Evolutionary conservation across 1,140 invertebrate species (phyloP), one percentile per base, ranked within the genome.

Genomic region (Caenorhabditis briggsae): DNA sequence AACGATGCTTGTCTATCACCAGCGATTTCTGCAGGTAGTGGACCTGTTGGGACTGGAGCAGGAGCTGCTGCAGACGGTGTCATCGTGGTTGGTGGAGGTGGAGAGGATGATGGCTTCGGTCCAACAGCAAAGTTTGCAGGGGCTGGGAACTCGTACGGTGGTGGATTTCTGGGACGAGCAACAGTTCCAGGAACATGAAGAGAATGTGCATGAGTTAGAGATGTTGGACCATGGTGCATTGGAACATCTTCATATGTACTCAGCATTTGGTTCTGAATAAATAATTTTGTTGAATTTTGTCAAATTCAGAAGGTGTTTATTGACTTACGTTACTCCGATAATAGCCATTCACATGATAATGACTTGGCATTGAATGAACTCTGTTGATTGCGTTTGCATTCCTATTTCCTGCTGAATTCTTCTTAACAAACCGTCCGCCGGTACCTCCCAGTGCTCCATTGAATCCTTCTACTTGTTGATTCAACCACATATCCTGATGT

Each of bases 341-440:
- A 78, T 78, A 78, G 23, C 70, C 70, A 50, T 78, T 78, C 2
- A 70, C 84, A 85, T 85, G 84, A 58, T 85, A 87, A 50, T 87
- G 86, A 46, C 82, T 82, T 16, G 86, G 86, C 86, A 87, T 87
- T 8, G 82, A 84, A 55, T 70, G 83, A 18, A 87, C 86, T 59
- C 86, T 53, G 70, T 87, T 87, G 86, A 87, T 87, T 6, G 82
- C 65, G 18, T 64, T 53, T 48, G 84, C 84, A 46, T 74, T 53
- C 16, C 84, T 46, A 50, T 65, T 85, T 53, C 61, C 84, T 9
- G 43, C 64, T 6, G 84, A 85, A 23, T 85, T 85, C 9, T 64
- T 85, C 64, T 65, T 85, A 64, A 85, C 61, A 56, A 64, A 65
- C 5, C 84, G 25, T 74, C 84, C 84, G 25, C 50, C 65, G 20